Evolutionary conservation across 2,113 vertebrate genomes (phyloP), one percentile per base, ranked within the genome.

Genomic region (Gobiocypris rarus): DNA sequence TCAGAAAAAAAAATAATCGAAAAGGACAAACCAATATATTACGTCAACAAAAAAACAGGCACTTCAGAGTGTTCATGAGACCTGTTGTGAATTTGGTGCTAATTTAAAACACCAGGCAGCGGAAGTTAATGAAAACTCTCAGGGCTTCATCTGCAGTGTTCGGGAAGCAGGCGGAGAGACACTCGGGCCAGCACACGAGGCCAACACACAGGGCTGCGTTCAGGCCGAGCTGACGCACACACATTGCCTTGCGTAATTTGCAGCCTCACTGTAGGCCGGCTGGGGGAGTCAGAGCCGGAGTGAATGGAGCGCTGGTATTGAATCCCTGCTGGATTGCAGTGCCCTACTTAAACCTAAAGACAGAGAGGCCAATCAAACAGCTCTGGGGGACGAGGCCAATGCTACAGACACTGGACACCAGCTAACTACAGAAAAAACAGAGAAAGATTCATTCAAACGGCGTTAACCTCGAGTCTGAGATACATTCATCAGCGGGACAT

Each of bases 321-420:
- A 85, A 90, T 94, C 92, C 90, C 91, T 91, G 88, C 90, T 94
- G 92, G 91, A 88, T 92, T 90, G 89, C 86, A 89, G 84, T 93
- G 94, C 92, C 94, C 94, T 93, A 94, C 91, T 95, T 94, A 87
- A 90, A 89, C 89, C 89, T 90, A 92, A 91, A 91, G 90, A 91
- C 91, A 83, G 88, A 48, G 76, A 85, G 79, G 41, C 71, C 88
- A 91, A 90, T 89, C 89, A 90, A 76, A 82, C 73, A 69, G 88
- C 41, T 84, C 84, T 89, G 75, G 87, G 88, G 88, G 81, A 82
- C 52, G 77, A 87, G 88, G 88, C 61, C 48, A n/a, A 41, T 3
- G 10, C 80, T 24, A 38, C 65, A 34, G 79, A 56, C 48, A 70
- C 43, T 80, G 77, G 59, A 52, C 78, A 67, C 24, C 58, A 38